phyloP scores from a whole-genome alignment of 2,888 invertebrate species.

The Nemapogon koenigi region DNA sequence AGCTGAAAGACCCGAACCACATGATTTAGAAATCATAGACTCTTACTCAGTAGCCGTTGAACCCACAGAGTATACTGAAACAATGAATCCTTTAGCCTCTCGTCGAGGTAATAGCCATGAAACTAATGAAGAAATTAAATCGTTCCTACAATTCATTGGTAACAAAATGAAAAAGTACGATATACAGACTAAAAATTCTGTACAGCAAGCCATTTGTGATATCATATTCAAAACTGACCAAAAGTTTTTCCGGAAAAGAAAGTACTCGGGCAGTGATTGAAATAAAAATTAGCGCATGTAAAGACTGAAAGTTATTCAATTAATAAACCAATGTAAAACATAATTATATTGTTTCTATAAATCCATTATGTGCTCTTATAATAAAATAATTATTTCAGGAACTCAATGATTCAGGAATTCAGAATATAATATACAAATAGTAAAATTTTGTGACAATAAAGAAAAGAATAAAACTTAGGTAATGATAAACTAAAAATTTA shows the following conservation, averaged over 20 bases:
- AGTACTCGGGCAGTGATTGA: too few species aligned
- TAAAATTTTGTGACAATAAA: too few species aligned
- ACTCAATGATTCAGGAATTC: too few species aligned
- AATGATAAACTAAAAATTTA: too few species aligned
- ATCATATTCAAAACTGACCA: slow-evolving; percentile 33
- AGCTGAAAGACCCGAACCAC: background rate
- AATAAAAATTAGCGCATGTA: background rate
- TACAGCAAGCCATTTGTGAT: slow-evolving; percentile 31
- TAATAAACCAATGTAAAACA: too few species aligned
- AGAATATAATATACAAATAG: too few species aligned
- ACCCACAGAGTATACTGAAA: background rate
- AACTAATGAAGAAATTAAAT: slow-evolving; percentile 27
- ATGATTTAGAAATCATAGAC: background rate
- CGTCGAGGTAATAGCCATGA: background rate
- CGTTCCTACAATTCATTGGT: slow-evolving; percentile 28
- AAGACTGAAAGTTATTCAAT: background rate
- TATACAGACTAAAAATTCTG: slow-evolving; percentile 24
- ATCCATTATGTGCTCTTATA: too few species aligned
- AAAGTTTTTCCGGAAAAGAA: too few species aligned
- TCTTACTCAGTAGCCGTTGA: background rate
- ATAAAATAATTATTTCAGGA: too few species aligned
- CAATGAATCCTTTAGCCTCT: background rate
- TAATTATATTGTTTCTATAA: too few species aligned
- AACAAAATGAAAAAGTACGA: slow-evolving; percentile 32
- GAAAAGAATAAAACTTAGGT: too few species aligned